These are phyloP conservation scores for Macaria notata DNA, from an alignment of 2,888 invertebrate genomes.

Conservation along the genomic window DNA sequence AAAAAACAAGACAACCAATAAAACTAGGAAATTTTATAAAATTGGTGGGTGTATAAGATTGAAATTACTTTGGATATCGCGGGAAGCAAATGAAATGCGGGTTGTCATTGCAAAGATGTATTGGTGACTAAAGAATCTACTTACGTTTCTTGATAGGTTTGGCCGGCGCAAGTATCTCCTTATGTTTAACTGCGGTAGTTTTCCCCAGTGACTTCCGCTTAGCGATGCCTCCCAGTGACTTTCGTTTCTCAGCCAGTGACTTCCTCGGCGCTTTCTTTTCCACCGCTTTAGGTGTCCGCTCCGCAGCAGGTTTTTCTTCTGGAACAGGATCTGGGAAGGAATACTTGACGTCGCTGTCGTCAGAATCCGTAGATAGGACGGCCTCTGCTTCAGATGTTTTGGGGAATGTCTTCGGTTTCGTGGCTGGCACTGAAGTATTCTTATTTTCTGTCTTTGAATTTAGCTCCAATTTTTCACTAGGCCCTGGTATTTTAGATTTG, in stretches of 20 bases:
- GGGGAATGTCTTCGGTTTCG: slow-evolving; percentile 36
- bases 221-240: slow-evolving; percentile 60
- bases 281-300: slow-evolving; percentile 31
- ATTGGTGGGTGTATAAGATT: too few species aligned
- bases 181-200: slow-evolving; percentile 44
- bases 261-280: slow-evolving; percentile 46
- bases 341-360: slow-evolving; percentile 74
- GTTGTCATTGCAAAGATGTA: too few species aligned
- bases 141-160: slow-evolving; percentile 66
- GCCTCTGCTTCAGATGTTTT: slow-evolving; percentile 47
- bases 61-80: too few species aligned
- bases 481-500: neutral
- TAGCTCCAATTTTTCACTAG: neutral
- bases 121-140: slow-evolving; percentile 34
- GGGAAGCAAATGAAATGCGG: too few species aligned
- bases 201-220: slow-evolving; percentile 67
- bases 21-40: too few species aligned
- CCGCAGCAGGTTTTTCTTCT: slow-evolving; percentile 36
- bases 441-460: neutral
- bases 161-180: slow-evolving; percentile 43
- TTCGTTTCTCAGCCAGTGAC: slow-evolving; percentile 56
- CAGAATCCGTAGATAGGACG: slow-evolving; percentile 61
- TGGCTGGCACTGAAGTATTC: neutral
- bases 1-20: too few species aligned
- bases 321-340: slow-evolving; percentile 61